Percentiles rank a stretch among this genome's conserved stretches.
These are phyloP conservation scores for Cygnus atratus DNA, from an alignment of 2,113 vertebrate species.

Conservation along the genomic window DNA sequence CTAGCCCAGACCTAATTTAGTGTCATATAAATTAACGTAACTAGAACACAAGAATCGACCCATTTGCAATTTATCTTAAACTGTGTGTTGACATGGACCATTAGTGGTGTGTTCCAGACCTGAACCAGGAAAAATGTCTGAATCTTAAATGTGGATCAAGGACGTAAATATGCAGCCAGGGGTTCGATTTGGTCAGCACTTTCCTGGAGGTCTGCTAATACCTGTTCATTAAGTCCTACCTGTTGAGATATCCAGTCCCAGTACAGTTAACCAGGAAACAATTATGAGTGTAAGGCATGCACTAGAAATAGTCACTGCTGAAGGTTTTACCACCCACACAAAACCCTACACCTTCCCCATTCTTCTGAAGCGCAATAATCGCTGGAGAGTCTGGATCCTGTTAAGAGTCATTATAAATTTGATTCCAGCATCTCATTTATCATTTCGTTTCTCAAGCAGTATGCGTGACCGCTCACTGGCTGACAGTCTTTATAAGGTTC, in stretches of 20 bases:
- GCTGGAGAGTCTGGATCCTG: not conserved
- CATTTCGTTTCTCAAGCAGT: not conserved
- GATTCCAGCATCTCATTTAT: not conserved
- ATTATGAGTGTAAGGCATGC: not conserved
- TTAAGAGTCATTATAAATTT: not conserved
- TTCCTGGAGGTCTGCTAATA: not conserved
- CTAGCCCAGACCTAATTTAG: not conserved
- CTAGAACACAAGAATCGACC: not conserved
- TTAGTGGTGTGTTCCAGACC: not conserved
- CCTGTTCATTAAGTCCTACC: not conserved
- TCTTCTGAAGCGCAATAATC: not conserved
- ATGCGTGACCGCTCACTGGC: fast-evolving
- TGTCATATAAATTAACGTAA: not conserved
- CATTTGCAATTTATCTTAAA: not conserved
- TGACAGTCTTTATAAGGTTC: not conserved
- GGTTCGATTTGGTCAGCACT: not conserved
- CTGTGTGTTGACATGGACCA: not conserved
- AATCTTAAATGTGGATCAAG: not conserved
- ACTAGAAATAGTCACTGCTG: not conserved
- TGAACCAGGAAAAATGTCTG: not conserved
- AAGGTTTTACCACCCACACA: not conserved
- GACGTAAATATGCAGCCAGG: not conserved
- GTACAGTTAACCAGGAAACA: not conserved
- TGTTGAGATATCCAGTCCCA: not conserved
- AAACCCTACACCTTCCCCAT: not conserved